Base-by-base conservation (phyloP, 2,888 invertebrate genomes). In the Dolichopus griseipennis region DNA sequence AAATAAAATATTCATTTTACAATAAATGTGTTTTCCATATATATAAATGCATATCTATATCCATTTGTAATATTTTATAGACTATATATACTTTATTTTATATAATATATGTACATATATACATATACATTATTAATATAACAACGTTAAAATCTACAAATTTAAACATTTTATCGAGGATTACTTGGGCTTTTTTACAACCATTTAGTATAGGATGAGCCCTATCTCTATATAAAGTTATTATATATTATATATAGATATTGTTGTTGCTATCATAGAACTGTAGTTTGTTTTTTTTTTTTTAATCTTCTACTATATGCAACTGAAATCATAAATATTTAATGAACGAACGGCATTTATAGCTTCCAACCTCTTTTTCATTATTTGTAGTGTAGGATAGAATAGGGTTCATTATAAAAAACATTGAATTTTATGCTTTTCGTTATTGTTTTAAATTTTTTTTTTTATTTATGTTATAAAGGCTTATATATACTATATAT, bases 301-400 rank as follows among this genome's bases (percentile, higher is more conserved):
- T 62, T 8, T 22, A 20, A 21, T 21, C 18, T 18, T 22, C 3
- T 22, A 20, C 22, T 21, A 7, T 21, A 7, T 22, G 22, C 21
- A 21, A 21, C 22, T 22, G 2, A 62, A 22, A 9, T 33, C 64
- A 64, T 64, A 64, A 64, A 64, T 64, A 34, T 64, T 37, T 52
- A 52, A 52, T 20, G 33, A 64, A n/a, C 37, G 10, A 37, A 64
- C 34, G 21, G n/a, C 64, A 64, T 64, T 64, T 27, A 27, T 27
- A 37, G 64, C 64, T 64, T 64, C 37, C 33, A 64, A 37, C 64
- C 27, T 37, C 15, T 52, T 52, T 52, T 52, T 52, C n/a, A 18
- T 52, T 52, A 52, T 18, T 52, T 18, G 52, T 52, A 52, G 52
- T 18, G 18, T 52, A 52, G 52, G 41, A 41, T 3, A 18, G 52